Evolutionary conservation across 2,888 invertebrate species (phyloP).

Genomic region (Epsilonema sp.): DNA sequence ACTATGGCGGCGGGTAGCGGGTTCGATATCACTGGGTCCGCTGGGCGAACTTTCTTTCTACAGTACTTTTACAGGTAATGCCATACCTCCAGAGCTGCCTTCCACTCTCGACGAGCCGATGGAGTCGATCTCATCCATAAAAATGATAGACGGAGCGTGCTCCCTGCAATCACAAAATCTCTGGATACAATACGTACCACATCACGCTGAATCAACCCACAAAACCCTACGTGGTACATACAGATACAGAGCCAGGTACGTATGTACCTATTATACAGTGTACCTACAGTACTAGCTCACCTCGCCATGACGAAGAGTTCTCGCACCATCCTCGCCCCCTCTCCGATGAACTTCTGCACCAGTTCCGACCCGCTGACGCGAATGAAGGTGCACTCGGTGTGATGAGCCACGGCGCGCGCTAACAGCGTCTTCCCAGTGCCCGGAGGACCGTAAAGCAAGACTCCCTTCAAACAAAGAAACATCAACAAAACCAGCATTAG

Average conservation of each 20-base stretch:
- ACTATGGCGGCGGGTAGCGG: too few species aligned
- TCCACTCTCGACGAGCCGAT: conserved; percentile 97
- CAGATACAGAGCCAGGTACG: too few species aligned
- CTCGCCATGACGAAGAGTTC: conserved; percentile 93
- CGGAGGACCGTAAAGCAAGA: conserved; percentile 90
- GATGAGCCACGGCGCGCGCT: conserved; percentile 93
- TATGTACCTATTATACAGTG: too few species aligned
- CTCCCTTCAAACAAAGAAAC: conserved; percentile 35
- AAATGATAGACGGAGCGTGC: conserved; percentile 97
- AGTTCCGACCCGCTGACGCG: conserved; percentile 88
- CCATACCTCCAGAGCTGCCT: conserved; percentile 58
- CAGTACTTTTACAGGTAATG: not conserved
- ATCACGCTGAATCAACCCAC: not conserved
- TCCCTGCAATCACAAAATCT: conserved; percentile 43
- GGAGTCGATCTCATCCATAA: conserved; percentile 99
- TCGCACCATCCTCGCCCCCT: conserved; percentile 90
- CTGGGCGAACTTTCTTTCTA: too few species aligned
- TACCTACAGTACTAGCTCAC: too few species aligned
- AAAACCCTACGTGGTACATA: not conserved
- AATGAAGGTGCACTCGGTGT: conserved; percentile 98
- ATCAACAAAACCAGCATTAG: too few species aligned
- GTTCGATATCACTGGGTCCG: too few species aligned
- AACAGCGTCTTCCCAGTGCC: conserved; percentile 89
- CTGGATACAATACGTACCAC: not conserved
- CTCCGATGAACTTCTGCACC: conserved; percentile 95